phyloP scores from a whole-genome alignment of 2,888 invertebrate genomes.

The Polymixis lichenea region DNA sequence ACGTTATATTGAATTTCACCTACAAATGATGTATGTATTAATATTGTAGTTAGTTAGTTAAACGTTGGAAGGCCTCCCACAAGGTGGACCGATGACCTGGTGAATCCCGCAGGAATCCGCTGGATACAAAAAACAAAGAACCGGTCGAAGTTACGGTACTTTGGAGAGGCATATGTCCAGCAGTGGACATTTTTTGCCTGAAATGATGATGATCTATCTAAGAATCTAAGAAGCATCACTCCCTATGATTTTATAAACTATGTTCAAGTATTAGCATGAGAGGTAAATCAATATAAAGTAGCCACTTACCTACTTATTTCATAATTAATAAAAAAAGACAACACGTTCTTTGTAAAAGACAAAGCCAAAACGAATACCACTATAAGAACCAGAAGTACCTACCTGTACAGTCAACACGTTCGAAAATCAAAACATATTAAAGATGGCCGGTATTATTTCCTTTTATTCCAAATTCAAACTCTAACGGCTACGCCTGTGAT shows the following conservation, averaged over 20 bases:
- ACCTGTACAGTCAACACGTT: slow-evolving; percentile 11
- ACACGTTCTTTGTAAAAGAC: not conserved
- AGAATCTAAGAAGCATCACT: no score
- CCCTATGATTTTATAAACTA: not conserved
- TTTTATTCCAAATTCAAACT: slow-evolving; percentile 54
- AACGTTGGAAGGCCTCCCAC: no score
- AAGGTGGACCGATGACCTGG: no score
- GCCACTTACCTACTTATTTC: not conserved
- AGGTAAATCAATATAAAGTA: not conserved
- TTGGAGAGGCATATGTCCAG: no score
- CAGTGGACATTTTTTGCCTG: no score
- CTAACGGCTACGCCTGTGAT: slow-evolving; percentile 59
- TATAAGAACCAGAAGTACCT: not conserved
- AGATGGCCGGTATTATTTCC: slow-evolving; percentile 30
- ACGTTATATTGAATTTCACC: not conserved
- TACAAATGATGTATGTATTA: no score
- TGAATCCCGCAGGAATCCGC: no score
- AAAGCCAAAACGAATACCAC: not conserved
- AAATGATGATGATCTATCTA: no score
- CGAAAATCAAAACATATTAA: slow-evolving; percentile 29
- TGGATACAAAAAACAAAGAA: no score
- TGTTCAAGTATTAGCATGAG: not conserved
- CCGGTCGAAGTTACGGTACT: no score
- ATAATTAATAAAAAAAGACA: not conserved
- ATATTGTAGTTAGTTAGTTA: no score